A percentile compares a stretch with the other conserved stretches of the same genome.
Conservation (phyloP, 2,888 invertebrate genomes). For the Pseudococcus longispinus region DNA sequence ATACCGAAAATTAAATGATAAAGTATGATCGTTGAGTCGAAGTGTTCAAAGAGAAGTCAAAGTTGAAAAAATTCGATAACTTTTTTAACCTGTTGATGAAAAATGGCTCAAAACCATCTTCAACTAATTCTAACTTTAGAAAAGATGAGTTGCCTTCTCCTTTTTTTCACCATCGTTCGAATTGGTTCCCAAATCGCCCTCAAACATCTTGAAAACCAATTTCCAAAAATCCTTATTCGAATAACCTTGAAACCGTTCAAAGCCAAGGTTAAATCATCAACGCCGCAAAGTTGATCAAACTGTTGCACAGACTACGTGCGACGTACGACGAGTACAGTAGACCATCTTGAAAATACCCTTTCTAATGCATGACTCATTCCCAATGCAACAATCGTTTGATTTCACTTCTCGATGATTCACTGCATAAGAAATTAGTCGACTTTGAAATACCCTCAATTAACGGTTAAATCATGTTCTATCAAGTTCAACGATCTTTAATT, state of each 20-base stretch:
- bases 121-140: not conserved
- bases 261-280: not conserved
- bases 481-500: slow-evolving; percentile 26
- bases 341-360: not conserved
- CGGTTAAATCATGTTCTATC: not conserved
- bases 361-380: slow-evolving; percentile 14
- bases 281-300: not conserved
- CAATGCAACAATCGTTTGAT: not conserved
- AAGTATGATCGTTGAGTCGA: no score
- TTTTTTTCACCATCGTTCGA: no score
- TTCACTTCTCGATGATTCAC: slow-evolving; percentile 2
- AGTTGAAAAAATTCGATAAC: no score
- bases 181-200: not conserved
- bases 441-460: slow-evolving; percentile 28
- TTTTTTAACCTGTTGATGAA: no score
- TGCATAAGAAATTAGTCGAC: not conserved
- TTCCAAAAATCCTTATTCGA: not conserved
- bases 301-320: not conserved
- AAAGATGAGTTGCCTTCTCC: no score
- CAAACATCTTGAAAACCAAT: not conserved
- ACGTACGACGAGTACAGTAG: not conserved
- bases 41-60: no score
- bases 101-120: not conserved
- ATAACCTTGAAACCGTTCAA: not conserved
- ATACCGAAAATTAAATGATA: no score